A percentile compares a stretch with the other conserved stretches of the same genome.
Conservation (phyloP, 2,113 vertebrate genomes). For the Entomyzon cyanotis region DNA sequence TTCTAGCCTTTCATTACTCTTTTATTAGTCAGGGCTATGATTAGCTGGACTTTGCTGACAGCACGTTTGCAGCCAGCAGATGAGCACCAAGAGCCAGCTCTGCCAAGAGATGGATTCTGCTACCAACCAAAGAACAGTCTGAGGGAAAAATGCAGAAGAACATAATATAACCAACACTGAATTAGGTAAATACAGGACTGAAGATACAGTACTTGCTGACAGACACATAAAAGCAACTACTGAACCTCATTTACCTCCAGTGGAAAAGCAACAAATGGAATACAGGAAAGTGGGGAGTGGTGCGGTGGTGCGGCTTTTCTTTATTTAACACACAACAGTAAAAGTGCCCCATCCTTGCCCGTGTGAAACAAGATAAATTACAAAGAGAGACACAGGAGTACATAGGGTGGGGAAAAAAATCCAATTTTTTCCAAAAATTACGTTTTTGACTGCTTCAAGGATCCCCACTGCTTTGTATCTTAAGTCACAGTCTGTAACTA, state of each 20-base stretch:
- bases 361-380: not conserved
- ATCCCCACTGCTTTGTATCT: not conserved
- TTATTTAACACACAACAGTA: not conserved
- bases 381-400: not conserved
- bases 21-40: not conserved
- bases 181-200: not conserved
- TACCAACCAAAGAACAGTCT: not conserved
- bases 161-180: not conserved
- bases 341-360: not conserved
- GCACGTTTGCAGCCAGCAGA: not conserved
- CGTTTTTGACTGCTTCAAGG: not conserved
- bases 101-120: not conserved
- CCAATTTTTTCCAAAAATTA: not conserved
- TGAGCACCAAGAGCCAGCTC: not conserved
- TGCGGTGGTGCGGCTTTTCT: not conserved
- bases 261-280: not conserved
- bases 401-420: fast-evolving
- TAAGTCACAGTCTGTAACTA: not conserved
- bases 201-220: not conserved
- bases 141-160: not conserved
- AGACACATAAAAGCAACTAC: not conserved
- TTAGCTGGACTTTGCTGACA: not conserved
- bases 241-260: not conserved
- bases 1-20: not conserved
- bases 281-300: not conserved